These are phyloP conservation scores for Burhinus oedicnemus DNA, from an alignment of 2,113 vertebrate species.

Conservation along the genomic window DNA sequence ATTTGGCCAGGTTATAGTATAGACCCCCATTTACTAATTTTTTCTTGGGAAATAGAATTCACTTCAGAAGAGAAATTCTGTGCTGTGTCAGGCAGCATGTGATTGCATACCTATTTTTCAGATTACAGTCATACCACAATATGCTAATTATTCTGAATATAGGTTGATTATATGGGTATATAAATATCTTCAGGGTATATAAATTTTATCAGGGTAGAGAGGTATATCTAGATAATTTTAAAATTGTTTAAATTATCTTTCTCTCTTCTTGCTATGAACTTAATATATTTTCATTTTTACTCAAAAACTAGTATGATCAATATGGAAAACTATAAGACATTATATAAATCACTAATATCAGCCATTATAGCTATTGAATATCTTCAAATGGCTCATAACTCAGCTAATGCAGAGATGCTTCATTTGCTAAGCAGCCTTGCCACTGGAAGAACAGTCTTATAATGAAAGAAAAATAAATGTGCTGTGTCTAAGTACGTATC, in stretches of 20 bases:
- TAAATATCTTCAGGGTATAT: not conserved
- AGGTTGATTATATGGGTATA: not conserved
- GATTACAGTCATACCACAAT: not conserved
- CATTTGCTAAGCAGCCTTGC: not conserved
- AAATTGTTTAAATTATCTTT: not conserved
- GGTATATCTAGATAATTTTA: not conserved
- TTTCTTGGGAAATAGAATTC: not conserved
- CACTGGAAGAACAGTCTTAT: not conserved
- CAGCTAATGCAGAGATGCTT: not conserved
- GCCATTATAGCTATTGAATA: not conserved
- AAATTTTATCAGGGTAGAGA: not conserved
- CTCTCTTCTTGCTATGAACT: not conserved
- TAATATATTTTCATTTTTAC: not conserved
- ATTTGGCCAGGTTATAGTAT: not conserved
- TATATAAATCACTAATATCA: not conserved
- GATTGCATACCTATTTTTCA: not conserved
- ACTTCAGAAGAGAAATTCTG: not conserved
- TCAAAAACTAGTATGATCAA: not conserved
- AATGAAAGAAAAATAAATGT: not conserved
- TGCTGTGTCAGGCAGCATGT: not conserved
- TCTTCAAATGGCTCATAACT: not conserved
- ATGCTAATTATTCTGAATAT: not conserved
- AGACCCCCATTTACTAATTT: not conserved
- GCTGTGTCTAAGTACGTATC: not conserved
- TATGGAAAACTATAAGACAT: not conserved